Evolutionary conservation across 2,113 vertebrate species (phyloP).

Genomic region (Dasyornis broadbenti): DNA sequence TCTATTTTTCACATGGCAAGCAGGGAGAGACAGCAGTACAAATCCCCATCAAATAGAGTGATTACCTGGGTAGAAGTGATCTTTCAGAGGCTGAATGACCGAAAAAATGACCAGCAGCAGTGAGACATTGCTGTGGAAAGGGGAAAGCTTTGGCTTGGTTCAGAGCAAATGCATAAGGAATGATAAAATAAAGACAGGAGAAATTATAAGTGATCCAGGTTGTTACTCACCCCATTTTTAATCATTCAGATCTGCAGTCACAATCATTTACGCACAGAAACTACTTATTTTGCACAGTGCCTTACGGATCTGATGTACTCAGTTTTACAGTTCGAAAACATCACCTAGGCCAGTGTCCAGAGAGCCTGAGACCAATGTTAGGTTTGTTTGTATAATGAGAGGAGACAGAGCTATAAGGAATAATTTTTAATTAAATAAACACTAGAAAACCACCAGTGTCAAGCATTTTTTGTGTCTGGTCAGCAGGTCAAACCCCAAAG

Average conservation of each 20-base stretch:
- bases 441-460: not conserved
- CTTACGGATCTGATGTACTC: not conserved
- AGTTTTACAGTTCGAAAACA: not conserved
- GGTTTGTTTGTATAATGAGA: not conserved
- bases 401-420: not conserved
- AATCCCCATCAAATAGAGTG: not conserved
- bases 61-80: not conserved
- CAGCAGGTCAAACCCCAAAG: not conserved
- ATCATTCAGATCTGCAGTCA: not conserved
- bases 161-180: not conserved
- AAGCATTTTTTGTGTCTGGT: not conserved
- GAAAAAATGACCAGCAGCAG: not conserved
- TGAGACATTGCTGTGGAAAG: not conserved
- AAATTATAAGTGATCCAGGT: not conserved
- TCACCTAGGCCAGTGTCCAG: not conserved
- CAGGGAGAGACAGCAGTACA: not conserved
- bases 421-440: not conserved
- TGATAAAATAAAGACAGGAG: not conserved
- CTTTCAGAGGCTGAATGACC: not conserved
- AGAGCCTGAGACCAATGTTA: not conserved
- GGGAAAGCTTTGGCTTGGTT: not conserved
- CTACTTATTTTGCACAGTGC: not conserved
- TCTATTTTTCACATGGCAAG: not conserved
- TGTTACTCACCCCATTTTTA: slow-evolving; percentile 3
- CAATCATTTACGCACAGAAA: not conserved